Conservation (phyloP, 1,140 invertebrate species). For the Drosophila sp. region DNA sequence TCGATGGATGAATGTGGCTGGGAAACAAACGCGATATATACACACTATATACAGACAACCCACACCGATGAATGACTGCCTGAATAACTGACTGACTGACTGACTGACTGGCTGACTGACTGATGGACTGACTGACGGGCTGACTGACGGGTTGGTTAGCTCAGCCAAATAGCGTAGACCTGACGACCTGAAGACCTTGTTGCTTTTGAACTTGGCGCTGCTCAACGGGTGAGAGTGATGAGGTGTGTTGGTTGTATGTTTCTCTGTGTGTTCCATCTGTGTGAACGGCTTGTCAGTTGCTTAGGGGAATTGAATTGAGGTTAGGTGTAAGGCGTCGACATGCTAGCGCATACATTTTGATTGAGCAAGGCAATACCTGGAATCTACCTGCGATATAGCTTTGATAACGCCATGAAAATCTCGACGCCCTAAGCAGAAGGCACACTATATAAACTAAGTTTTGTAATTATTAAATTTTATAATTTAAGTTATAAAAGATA, state of each 20-base stretch:
- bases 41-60: conserved; percentile 11
- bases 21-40: conserved; percentile 12
- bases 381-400: not conserved
- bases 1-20: conserved; percentile 50
- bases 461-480: too few species aligned
- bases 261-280: not conserved
- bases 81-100: conserved; percentile 9
- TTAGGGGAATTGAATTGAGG: conserved; percentile 45
- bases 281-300: conserved; percentile 16
- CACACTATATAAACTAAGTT: too few species aligned
- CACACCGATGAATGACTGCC: conserved; percentile 31
- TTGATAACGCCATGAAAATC: not conserved
- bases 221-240: conserved; percentile 16
- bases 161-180: not conserved
- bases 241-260: not conserved
- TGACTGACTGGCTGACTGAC: conserved; percentile 3
- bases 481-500: not conserved
- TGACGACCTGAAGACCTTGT: conserved; percentile 45
- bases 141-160: conserved; percentile 36
- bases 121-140: conserved; percentile 15
- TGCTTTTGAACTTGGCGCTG: conserved; percentile 50
- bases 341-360: conserved; percentile 34
- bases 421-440: not conserved
- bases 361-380: conserved; percentile 15
- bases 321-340: conserved; percentile 21